phyloP scores from a whole-genome alignment of 2,113 vertebrate species.

The Cryptoleucopteryx plumbea region DNA sequence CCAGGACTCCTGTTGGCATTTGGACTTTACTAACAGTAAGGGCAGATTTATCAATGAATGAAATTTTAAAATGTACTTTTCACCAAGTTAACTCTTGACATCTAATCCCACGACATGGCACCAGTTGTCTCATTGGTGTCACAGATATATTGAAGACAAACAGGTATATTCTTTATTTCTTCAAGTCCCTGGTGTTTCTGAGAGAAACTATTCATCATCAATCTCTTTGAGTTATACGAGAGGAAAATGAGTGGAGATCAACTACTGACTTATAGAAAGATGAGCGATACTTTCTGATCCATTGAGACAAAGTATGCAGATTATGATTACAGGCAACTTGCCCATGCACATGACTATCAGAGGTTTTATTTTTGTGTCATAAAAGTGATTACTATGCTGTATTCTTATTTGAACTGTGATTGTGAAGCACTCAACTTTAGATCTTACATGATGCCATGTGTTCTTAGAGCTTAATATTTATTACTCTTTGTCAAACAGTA shows the following conservation, averaged over 20 bases:
- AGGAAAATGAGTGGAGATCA: not conserved
- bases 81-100: not conserved
- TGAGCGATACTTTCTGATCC: not conserved
- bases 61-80: not conserved
- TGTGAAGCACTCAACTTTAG: not conserved
- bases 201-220: not conserved
- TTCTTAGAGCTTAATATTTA: not conserved
- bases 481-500: not conserved
- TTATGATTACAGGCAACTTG: not conserved
- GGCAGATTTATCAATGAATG: not conserved
- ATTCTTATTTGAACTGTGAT: not conserved
- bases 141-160: not conserved
- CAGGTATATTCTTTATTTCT: not conserved
- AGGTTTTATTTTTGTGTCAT: not conserved
- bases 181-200: not conserved
- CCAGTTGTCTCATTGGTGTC: not conserved
- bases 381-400: not conserved
- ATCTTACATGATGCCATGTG: fast-evolving
- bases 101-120: not conserved
- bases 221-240: not conserved
- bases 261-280: not conserved
- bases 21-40: not conserved
- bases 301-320: not conserved
- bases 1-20: not conserved
- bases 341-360: not conserved